Conservation (phyloP, 2,888 invertebrate species). For the Dynastes tityus region DNA sequence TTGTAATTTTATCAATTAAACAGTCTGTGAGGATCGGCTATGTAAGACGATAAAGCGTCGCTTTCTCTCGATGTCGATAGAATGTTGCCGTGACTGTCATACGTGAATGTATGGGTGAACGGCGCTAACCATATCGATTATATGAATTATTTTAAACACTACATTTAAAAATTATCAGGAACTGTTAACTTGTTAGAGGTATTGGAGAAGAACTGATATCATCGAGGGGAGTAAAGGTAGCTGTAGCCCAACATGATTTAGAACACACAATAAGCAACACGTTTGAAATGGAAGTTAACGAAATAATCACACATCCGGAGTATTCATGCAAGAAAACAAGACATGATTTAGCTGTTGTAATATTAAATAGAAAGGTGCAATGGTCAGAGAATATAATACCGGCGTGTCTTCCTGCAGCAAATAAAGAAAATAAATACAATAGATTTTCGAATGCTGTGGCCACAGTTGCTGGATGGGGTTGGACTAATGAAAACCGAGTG, state of each 20-base stretch:
- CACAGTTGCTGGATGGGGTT: slow-evolving; percentile 90
- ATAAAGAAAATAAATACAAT: slow-evolving; percentile 70
- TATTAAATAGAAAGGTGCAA: slow-evolving; percentile 76
- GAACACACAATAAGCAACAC: slow-evolving; percentile 72
- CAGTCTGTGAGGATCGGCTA: no score
- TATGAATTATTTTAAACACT: no score
- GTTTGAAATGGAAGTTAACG: slow-evolving; percentile 70
- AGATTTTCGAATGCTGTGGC: slow-evolving; percentile 75
- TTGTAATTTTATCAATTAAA: no score
- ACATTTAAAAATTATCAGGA: no score
- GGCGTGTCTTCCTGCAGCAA: slow-evolving; percentile 81
- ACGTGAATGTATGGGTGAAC: no score
- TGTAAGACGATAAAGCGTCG: no score
- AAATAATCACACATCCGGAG: slow-evolving; percentile 82
- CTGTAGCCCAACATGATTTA: slow-evolving; percentile 82
- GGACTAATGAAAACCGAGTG: slow-evolving; percentile 82
- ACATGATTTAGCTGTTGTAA: slow-evolving; percentile 84
- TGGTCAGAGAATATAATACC: slow-evolving; percentile 84
- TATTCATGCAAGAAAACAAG: slow-evolving; percentile 78
- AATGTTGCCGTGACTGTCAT: no score
- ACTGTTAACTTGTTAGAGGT: slow-evolving; percentile 71
- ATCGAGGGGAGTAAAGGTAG: slow-evolving; percentile 78
- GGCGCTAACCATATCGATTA: no score
- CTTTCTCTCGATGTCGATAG: no score
- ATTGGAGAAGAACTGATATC: slow-evolving; percentile 76